These are phyloP conservation scores for Conus betulinus DNA, from an alignment of 1,140 invertebrate species.

Conservation along the genomic window DNA sequence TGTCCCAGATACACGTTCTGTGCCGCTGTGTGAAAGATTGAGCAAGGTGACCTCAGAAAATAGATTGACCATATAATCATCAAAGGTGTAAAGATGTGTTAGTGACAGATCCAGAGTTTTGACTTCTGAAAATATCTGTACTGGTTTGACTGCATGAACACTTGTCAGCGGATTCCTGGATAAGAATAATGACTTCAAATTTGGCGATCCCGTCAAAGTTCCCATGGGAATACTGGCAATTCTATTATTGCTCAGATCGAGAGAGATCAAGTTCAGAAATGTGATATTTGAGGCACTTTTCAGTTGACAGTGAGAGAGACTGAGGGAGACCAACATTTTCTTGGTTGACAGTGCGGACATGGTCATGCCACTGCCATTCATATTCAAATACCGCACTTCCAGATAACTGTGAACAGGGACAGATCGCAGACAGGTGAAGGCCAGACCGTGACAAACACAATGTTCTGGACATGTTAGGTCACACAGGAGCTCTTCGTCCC, in stretches of 20 bases:
- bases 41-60: background rate
- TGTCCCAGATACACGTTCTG: background rate
- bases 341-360: background rate
- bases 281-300: background rate
- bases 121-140: background rate
- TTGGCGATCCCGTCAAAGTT: background rate
- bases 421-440: background rate
- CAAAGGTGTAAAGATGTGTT: background rate
- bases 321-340: conserved; percentile 20
- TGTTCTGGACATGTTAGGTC: conserved; percentile 21
- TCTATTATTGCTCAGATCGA: conserved; percentile 23
- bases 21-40: background rate
- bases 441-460: background rate
- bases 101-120: background rate
- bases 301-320: background rate
- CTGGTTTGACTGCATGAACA: conserved; percentile 33
- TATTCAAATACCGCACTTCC: background rate
- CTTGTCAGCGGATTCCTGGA: conserved; percentile 29
- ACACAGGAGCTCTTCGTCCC: conserved; percentile 35
- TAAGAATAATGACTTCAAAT: conserved; percentile 31
- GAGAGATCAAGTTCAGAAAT: background rate
- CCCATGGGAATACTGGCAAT: too few species aligned
- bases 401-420: background rate
- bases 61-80: background rate
- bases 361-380: background rate